phyloP scores from a whole-genome alignment of 2,797 vertebrate genomes.

The Dromococcyx pavoninus region DNA sequence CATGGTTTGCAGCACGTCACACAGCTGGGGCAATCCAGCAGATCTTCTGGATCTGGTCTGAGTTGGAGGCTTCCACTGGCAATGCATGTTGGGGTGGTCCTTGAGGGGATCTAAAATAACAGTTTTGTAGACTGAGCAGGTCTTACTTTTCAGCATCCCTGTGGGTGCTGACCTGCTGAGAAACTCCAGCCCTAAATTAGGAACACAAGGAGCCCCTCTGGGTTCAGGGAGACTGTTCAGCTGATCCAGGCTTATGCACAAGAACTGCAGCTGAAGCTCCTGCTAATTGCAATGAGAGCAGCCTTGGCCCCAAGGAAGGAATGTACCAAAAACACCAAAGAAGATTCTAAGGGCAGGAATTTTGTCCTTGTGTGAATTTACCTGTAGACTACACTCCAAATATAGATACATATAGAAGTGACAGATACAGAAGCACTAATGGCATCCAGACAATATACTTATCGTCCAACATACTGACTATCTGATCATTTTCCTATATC shows the following conservation, averaged over 20 bases:
- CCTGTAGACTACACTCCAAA: neutral
- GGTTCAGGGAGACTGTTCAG: neutral
- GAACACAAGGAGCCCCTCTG: fast-evolving
- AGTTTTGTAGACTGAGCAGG: neutral
- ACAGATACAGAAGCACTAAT: neutral
- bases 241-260: neutral
- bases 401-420: neutral
- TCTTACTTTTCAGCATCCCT: neutral
- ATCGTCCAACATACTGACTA: neutral
- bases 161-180: neutral
- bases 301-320: neutral
- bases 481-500: neutral
- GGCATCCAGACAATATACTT: neutral
- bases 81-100: neutral
- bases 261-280: neutral
- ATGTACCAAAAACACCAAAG: neutral
- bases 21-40: neutral
- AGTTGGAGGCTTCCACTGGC: neutral
- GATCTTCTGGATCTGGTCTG: neutral
- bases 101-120: neutral
- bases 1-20: fast-evolving
- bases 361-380: neutral
- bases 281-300: neutral
- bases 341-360: neutral
- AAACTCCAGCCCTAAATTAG: neutral